phyloP scores from a whole-genome alignment of 2,888 invertebrate genomes.

The Sphaeridia pumilis region DNA sequence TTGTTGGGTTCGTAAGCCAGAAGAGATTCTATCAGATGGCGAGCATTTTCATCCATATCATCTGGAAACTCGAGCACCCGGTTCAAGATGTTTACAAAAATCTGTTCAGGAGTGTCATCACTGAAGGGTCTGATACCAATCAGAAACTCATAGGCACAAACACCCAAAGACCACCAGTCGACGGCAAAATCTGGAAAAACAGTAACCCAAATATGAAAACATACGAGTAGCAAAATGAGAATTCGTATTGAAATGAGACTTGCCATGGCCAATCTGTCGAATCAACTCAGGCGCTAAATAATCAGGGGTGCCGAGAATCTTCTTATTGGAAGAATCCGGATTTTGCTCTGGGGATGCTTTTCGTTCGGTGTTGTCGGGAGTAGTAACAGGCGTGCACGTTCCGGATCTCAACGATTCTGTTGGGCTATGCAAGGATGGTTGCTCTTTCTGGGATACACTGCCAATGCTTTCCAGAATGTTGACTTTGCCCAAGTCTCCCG shows the following conservation, averaged over 20 bases:
- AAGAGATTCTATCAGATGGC: conserved; percentile 49
- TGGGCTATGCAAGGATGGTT: too few relatives aligned
- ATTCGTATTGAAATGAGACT: too few relatives aligned
- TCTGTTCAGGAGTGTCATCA: conserved; percentile 79
- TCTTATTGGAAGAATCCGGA: conserved; percentile 36
- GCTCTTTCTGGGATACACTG: background rate
- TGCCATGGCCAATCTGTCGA: conserved; percentile 49
- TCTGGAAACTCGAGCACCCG: conserved; percentile 83
- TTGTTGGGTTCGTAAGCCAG: conserved; percentile 59
- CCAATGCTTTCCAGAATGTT: background rate
- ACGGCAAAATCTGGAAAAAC: conserved; percentile 55
- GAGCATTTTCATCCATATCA: conserved; percentile 66
- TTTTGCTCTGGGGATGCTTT: background rate
- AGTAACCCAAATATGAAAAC: background rate
- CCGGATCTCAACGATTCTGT: background rate
- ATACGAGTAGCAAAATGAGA: too few relatives aligned
- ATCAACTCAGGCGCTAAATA: conserved; percentile 89
- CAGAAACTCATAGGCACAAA: conserved; percentile 89
- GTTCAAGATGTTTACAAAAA: conserved; percentile 77
- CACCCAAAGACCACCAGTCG: conserved; percentile 96
- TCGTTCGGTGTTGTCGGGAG: conserved; percentile 6
- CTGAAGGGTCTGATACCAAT: conserved; percentile 92
- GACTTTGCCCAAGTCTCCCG: conserved; percentile 8
- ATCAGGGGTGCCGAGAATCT: conserved; percentile 88
- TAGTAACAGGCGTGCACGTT: conserved; percentile 7